Conservation (phyloP, 2,888 invertebrate species). For the Ormyrus labotus region DNA sequence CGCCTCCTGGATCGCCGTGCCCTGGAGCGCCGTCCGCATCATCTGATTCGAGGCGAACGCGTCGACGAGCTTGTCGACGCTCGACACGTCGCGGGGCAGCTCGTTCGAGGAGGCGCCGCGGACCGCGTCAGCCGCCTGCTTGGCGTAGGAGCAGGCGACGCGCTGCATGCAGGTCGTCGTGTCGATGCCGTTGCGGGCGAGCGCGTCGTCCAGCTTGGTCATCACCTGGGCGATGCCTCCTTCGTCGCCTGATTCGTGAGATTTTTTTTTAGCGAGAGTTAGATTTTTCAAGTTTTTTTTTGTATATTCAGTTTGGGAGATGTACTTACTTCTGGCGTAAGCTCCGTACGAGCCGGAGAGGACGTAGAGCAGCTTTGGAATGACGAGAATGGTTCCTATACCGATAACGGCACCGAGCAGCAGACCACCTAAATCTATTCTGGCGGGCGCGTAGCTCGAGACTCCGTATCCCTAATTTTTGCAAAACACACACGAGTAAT, state of each 20-base stretch:
- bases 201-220: constrained; percentile 77
- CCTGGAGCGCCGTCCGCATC: constrained; percentile 74
- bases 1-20: constrained; percentile 78
- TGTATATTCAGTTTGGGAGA: neutral
- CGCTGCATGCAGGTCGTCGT: constrained; percentile 81
- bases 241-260: constrained; percentile 77
- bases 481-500: constrained; percentile 42
- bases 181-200: constrained; percentile 80
- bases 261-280: neutral
- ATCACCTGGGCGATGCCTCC: constrained; percentile 81
- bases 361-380: constrained; percentile 86
- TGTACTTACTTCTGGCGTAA: constrained; percentile 83
- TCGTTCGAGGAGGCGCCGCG: constrained; percentile 58
- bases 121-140: constrained; percentile 78
- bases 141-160: constrained; percentile 83
- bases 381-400: constrained; percentile 86
- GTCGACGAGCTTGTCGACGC: constrained; percentile 69
- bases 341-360: constrained; percentile 83
- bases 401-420: constrained; percentile 88
- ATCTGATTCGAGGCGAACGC: constrained; percentile 70
- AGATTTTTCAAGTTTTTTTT: neutral
- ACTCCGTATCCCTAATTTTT: constrained; percentile 73
- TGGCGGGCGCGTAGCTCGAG: constrained; percentile 84
- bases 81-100: constrained; percentile 58
- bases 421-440: constrained; percentile 89